Percentiles rank a stretch among this genome's conserved stretches.
Conservation (phyloP, 2,888 invertebrate species). For the Drosophila kuntzei region DNA sequence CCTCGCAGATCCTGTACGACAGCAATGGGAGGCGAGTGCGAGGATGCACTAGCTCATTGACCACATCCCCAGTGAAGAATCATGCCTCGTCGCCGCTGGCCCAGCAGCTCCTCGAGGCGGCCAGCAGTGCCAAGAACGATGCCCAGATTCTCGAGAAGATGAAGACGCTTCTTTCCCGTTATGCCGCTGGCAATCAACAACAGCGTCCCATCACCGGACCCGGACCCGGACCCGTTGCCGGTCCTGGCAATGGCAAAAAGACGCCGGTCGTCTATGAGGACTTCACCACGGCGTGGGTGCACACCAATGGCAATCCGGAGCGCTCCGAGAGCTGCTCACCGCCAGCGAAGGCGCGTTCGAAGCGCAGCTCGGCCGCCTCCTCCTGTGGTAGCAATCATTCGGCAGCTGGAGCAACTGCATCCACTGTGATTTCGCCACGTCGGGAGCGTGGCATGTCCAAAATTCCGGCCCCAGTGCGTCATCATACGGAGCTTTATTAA, state of each 20-base stretch:
- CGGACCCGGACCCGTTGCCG: not conserved
- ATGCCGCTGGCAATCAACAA: constrained; percentile 84
- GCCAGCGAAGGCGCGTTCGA: constrained; percentile 83
- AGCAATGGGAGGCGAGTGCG: constrained; percentile 86
- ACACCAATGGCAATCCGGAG: constrained; percentile 89
- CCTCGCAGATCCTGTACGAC: constrained; percentile 85
- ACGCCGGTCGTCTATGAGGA: constrained; percentile 88
- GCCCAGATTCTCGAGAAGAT: constrained; percentile 90
- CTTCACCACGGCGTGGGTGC: constrained; percentile 90
- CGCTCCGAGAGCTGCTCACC: constrained; percentile 87
- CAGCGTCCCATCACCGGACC: constrained; percentile 9
- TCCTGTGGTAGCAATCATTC: constrained; percentile 84
- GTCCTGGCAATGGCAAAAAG: constrained; percentile 56
- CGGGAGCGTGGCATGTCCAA: constrained; percentile 84
- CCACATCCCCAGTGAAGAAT: constrained; percentile 86
- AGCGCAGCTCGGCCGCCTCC: constrained; percentile 85
- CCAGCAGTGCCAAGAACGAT: constrained; percentile 90
- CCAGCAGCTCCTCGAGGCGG: constrained; percentile 90
- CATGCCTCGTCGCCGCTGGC: constrained; percentile 89
- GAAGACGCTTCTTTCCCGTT: constrained; percentile 89
- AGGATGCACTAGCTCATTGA: constrained; percentile 83
- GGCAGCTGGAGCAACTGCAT: constrained; percentile 74
- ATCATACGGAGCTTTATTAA: constrained; percentile 85
- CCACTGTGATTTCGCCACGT: constrained; percentile 78
- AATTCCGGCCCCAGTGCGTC: constrained; percentile 85